Base-by-base conservation (phyloP, 1,140 invertebrate species). In the Batillaria attramentaria region DNA sequence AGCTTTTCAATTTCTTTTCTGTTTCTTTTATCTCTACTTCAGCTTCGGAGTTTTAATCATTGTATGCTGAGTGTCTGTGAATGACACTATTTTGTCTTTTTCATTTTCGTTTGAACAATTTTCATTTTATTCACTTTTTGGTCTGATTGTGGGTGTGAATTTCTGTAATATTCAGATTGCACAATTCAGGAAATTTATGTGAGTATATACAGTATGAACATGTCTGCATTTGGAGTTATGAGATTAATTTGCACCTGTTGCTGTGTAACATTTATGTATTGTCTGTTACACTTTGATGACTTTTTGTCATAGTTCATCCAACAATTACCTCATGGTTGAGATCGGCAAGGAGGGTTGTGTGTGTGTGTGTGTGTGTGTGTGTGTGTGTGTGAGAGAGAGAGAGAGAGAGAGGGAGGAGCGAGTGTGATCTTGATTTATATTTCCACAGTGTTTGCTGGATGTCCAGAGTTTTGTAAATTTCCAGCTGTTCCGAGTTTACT, bases 321-420 rank as follows among this genome's bases (percentile, higher is more conserved):
- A 50, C 46, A 50, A 50, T 10, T 13, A 50, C 46, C 10, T 13
- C 46, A 50, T 13, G 10, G 24, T 13, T 24, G 24, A 50, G 10
- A 50, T 13, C 46, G 24, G 24, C 46, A 50, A 24, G 10, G 46
- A 50, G 10, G 46, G 33, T 31, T 33, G 10, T 66, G 62, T 66
- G 62, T 33, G 62, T 13, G 62, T 66, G n/a, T 66, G 62, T 66
- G 62, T 66, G 62, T 33, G 62, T 66, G 62, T 66, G 10, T 66
- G 62, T 66, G 62, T 33, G 62, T 66, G 62, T 66, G 10, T 66
- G 62, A 50, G 46, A 50, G 46, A 50, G 46, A 50, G 46, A 50
- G 46, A 50, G 46, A 50, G 46, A 50, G 46, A 50, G 46, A 50
- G 46, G 24, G 46, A 50, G 46, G 10, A 50, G 10, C 10, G 24